These are phyloP conservation scores for Semaprochilodus insignis DNA, from an alignment of 2,797 vertebrate genomes.

Conservation along the genomic window DNA sequence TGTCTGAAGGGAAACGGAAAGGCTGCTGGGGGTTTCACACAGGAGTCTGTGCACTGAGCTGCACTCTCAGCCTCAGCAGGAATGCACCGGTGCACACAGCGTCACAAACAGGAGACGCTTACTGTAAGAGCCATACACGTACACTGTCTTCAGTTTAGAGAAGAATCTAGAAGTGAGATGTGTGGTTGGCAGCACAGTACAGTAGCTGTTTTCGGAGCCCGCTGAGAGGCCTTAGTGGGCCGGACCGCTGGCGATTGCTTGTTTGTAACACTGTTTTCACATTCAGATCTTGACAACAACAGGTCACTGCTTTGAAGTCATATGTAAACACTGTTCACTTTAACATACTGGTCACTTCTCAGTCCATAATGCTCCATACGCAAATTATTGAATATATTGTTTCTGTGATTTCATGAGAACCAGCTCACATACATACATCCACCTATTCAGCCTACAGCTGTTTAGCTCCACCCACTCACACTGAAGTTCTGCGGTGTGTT, in stretches of 20 bases:
- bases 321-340: too few species aligned
- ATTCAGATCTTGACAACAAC: too few species aligned
- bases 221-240: background rate
- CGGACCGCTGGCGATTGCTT: background rate
- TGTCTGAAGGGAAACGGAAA: constrained; percentile 77
- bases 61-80: constrained; percentile 63
- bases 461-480: too few species aligned
- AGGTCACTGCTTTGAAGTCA: too few species aligned
- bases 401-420: too few species aligned
- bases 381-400: too few species aligned
- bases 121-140: constrained; percentile 27
- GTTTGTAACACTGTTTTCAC: background rate
- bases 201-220: background rate
- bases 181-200: background rate
- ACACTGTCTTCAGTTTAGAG: background rate
- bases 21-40: constrained; percentile 76
- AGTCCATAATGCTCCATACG: too few species aligned
- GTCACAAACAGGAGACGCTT: constrained; percentile 41
- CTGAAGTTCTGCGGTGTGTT: too few species aligned
- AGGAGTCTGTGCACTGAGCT: constrained; percentile 53
- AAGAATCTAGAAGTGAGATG: background rate
- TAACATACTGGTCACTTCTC: too few species aligned
- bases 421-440: too few species aligned
- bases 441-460: too few species aligned
- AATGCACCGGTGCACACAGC: constrained; percentile 62